These are phyloP conservation scores for Neodon shergylaensis DNA, from an alignment of 2,113 vertebrate genomes.

Conservation along the genomic window DNA sequence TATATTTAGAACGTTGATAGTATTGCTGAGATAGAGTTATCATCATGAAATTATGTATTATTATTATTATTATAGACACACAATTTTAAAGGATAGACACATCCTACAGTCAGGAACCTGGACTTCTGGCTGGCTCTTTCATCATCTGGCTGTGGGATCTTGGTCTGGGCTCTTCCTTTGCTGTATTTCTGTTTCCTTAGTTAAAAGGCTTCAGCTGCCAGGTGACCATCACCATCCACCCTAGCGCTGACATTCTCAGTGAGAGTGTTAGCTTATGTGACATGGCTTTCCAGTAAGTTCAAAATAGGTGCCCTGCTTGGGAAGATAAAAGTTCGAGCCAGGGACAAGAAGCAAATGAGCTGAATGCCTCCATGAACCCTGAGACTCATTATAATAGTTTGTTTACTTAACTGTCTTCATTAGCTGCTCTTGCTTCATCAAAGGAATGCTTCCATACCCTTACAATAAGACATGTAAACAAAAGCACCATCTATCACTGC, in stretches of 20 bases:
- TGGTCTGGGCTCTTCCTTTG: neutral
- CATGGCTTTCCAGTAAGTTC: slow-evolving; percentile 43
- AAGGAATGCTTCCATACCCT: slow-evolving; percentile 58
- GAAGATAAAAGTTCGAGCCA: neutral
- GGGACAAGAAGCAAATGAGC: slow-evolving; percentile 35
- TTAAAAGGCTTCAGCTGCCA: neutral
- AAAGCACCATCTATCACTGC: slow-evolving; percentile 49
- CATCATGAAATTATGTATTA: neutral
- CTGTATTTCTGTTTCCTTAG: neutral
- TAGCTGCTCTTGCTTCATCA: slow-evolving; percentile 65
- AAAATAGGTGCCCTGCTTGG: neutral
- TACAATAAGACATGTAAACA: slow-evolving; percentile 69
- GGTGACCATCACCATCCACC: neutral
- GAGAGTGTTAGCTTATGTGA: neutral
- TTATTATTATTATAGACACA: neutral
- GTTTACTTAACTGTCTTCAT: slow-evolving; percentile 76
- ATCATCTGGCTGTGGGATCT: neutral
- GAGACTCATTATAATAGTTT: slow-evolving; percentile 38
- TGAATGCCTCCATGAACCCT: slow-evolving; percentile 26
- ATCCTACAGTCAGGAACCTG: neutral
- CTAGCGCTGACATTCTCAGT: neutral
- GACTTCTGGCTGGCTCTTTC: neutral
- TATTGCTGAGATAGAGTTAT: neutral
- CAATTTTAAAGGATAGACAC: neutral
- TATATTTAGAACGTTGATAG: neutral